Evolutionary conservation across 2,113 vertebrate species (phyloP), one percentile per base, ranked within the genome.

Genomic region (Sprattus sprattus): DNA sequence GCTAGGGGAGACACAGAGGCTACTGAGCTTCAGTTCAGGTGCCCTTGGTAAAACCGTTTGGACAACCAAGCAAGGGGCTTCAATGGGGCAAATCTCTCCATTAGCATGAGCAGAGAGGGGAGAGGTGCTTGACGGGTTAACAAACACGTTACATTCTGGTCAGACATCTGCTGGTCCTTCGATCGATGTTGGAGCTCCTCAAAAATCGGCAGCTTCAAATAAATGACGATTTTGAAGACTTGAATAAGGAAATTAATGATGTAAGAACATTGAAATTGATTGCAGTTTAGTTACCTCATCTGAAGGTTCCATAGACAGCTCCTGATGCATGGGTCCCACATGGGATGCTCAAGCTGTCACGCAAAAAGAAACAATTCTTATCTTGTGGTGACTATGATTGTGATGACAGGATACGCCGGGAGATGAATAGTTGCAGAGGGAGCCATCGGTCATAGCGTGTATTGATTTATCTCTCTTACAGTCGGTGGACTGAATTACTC

Each of bases 381-480:
- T 71, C 7, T 71, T 25, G 10, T 7, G n/a, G 64, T 4, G 44
- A n/a, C 45, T 10, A 28, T 32, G n/a, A 71, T 13, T 71, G 64
- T 71, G 25, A 71, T 71, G 25, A 71, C 64, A 32, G 64, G n/a
- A 71, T 71, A 28, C 86, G 87, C 39, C 11, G 57, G 81, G 47
- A 83, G 84, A 50, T 60, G 84, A 52, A 82, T 85, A 85, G 85
- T 88, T 85, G 84, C 46, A 28, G 52, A 9, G 15, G 13, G 39
- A 83, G 83, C 45, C 28, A 54, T 87, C 88, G 81, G 88, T 91
- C 82, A 88, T 89, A 85, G 82, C 89, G 85, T 86, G 78, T 86
- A 89, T 89, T 85, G 88, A 91, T 91, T 84, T 75, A 81, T 89
- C 82, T 60, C 22, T 89, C 78, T 3, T 25, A 3, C n/a, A 32